Conservation (phyloP, 2,888 invertebrate species). For the Heliconius ismenius region DNA sequence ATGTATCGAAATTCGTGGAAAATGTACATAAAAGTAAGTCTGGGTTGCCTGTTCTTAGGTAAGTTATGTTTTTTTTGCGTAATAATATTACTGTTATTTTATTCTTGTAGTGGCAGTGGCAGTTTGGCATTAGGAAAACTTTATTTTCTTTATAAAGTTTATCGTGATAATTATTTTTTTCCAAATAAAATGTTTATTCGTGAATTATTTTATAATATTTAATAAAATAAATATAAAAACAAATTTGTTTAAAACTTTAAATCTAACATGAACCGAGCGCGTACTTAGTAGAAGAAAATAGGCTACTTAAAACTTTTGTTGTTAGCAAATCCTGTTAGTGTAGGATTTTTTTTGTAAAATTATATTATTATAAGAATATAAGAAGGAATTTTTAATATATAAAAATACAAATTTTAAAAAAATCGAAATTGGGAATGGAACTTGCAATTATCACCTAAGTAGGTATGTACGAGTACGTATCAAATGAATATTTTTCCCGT, state of each 20-base stretch:
- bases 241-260: neutral
- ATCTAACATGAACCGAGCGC: neutral
- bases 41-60: slow-evolving; percentile 82
- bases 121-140: neutral
- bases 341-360: neutral
- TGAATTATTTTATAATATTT: too few species aligned
- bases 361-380: neutral
- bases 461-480: too few species aligned
- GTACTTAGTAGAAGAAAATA: neutral
- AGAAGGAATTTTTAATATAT: neutral
- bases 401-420: neutral
- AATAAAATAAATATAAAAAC: neutral
- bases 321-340: neutral
- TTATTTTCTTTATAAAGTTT: neutral
- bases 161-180: neutral
- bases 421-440: neutral
- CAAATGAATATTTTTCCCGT: too few species aligned
- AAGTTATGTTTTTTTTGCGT: slow-evolving; percentile 43
- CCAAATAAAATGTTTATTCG: too few species aligned
- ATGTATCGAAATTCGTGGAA: slow-evolving; percentile 62
- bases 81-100: neutral
- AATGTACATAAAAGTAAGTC: slow-evolving; percentile 79
- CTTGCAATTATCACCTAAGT: neutral
- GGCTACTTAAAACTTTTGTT: neutral
- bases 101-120: neutral